These are phyloP conservation scores for Drosophila ochracea DNA, from an alignment of 2,888 invertebrate genomes.

Conservation along the genomic window DNA sequence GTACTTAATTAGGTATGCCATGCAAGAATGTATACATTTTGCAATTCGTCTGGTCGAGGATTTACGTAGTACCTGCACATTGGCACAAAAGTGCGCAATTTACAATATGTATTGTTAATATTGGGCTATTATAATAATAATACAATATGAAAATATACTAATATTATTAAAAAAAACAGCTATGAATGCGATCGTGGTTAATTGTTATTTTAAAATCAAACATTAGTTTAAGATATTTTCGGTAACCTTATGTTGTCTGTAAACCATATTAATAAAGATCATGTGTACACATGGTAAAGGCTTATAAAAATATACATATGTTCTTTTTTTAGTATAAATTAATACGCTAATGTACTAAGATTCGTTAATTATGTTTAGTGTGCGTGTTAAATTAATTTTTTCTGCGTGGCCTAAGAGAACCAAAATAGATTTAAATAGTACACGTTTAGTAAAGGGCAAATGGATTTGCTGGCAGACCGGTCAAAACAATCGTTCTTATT, in stretches of 20 bases:
- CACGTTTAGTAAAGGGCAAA: constrained; percentile 55
- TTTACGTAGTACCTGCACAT: constrained; percentile 13
- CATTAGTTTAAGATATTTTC: background rate
- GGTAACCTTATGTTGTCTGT: background rate
- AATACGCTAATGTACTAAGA: background rate
- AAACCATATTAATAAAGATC: background rate
- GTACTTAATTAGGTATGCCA: constrained; percentile 51
- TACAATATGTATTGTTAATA: background rate
- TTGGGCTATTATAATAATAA: background rate
- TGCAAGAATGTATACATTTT: constrained; percentile 41
- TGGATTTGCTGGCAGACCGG: constrained; percentile 56
- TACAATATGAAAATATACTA: background rate
- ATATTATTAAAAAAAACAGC: background rate
- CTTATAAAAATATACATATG: background rate
- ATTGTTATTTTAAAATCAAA: background rate
- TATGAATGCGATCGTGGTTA: background rate
- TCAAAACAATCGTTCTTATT: constrained; percentile 66
- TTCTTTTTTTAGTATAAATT: background rate
- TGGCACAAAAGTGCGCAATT: constrained; percentile 2
- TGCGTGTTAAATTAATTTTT: constrained; percentile 46
- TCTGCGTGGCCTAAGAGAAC: constrained; percentile 1
- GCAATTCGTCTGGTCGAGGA: constrained; percentile 15
- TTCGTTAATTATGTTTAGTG: constrained; percentile 32
- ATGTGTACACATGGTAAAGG: background rate
- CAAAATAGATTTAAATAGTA: constrained; percentile 44